Evolutionary conservation across 2,797 vertebrate genomes (phyloP), one percentile per base, ranked within the genome.

Genomic region (Sebastes melanostomus): DNA sequence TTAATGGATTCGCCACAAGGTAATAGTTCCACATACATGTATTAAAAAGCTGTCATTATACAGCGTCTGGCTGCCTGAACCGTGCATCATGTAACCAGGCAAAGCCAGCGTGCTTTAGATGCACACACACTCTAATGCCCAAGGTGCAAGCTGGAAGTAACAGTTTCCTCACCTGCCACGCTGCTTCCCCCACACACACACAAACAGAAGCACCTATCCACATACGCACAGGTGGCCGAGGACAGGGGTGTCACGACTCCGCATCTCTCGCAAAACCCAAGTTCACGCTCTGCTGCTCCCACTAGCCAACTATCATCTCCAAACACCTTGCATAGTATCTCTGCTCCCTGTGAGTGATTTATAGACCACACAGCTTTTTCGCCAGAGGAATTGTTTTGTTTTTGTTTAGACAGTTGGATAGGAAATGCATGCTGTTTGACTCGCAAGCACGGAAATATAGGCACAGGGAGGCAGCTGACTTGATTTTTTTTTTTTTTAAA

Each of bases 261-360:
- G 79, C 89, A 87, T 86, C 79, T 80, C 86, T 72, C 29, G 72
- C 90, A 86, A 50, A 86, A 83, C 77, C 86, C 54, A 76, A 84
- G 89, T 91, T 94, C 90, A 93, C 50, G 87, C 91, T 94, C 91
- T 78, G 86, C 84, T 87, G 80, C 92, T 89, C 86, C 65, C 82
- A 86, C 88, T 77, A 68, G 89, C 91, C 87, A 93, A 89, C 91
- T 92, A 94, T 95, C 92, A 92, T 94, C 83, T 87, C 80, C 90
- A 87, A 92, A 94, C 93, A 95, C 93, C 93, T 94, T 92, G 89
- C 89, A 81, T 80, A 59, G 78, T 90, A 93, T 93, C 88, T 85
- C 80, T 38, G 69, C 86, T 91, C 82, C 78, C 86, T 71, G 85
- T 88, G 89, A 87, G 86, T 92, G 93, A 94, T 94, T 92, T 92